These are phyloP conservation scores for Heptranchias perlo DNA, from an alignment of 2,113 vertebrate species.

Conservation along the genomic window DNA sequence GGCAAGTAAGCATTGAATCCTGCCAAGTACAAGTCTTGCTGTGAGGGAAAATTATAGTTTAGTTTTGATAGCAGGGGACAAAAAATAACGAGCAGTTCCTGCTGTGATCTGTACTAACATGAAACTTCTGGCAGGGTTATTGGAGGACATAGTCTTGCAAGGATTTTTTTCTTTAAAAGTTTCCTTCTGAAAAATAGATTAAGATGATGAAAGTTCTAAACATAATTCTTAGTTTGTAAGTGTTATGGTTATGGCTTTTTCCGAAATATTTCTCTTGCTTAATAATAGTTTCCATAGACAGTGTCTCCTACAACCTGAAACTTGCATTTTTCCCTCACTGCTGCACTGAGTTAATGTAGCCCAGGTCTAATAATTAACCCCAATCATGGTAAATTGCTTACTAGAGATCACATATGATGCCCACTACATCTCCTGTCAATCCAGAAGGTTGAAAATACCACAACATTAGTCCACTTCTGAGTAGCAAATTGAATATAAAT, in stretches of 20 bases:
- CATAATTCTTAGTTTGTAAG: neutral
- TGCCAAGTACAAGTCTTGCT: neutral
- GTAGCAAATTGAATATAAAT: too few relatives aligned
- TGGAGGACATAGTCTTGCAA: neutral
- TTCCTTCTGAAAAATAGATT: neutral
- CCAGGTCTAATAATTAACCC: too few relatives aligned
- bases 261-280: neutral
- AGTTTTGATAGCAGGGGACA: constrained; percentile 2
- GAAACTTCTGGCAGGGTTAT: neutral
- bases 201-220: neutral
- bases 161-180: constrained; percentile 4
- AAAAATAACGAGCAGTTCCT: neutral
- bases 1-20: neutral
- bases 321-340: too few relatives aligned
- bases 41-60: neutral
- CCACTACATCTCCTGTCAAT: too few relatives aligned
- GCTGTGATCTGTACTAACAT: constrained; percentile 3
- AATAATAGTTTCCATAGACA: neutral
- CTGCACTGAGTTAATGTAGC: too few relatives aligned
- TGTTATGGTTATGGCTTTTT: neutral
- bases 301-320: neutral
- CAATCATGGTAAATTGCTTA: too few relatives aligned
- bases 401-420: too few relatives aligned
- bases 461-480: too few relatives aligned
- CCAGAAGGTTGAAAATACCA: too few relatives aligned